Evolutionary conservation across 2,797 vertebrate genomes (phyloP), one percentile per base, ranked within the genome.

Genomic region (Heteromormyrus szaboi): DNA sequence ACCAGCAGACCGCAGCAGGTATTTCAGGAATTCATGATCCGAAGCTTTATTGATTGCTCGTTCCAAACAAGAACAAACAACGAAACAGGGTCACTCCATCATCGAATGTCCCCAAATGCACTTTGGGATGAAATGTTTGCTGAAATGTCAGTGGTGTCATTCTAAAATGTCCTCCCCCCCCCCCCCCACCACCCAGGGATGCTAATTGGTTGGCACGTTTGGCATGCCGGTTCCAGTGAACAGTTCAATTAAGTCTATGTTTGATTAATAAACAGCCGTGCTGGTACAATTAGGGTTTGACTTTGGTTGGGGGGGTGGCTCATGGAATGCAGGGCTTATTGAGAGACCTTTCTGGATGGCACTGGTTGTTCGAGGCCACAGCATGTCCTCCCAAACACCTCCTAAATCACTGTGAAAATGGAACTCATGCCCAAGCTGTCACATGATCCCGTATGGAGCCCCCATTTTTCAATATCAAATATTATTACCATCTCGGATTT

Each of bases 141-240:
- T n/a, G 51, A 87, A 48, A 79, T 56, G 51, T 48, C 68, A 53
- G 5, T 14, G 6, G 72, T 68, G 85, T 65, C 85, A 48, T 72
- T 87, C n/a, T 19, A 7, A 81, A 81, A 89, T 59, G 89, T 8
- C 76, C 37, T 1, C 53, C 17, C 14, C 62, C 72, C 65, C 14
- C 68, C 17, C 72, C 65, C 14, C 68, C 17, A 6, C 59, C 41
- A 48, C 86, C 50, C 65, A 46, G 7, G 12, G 85, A 29, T 65
- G 12, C 68, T 87, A 81, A 89, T 87, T 87, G 85, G 89, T 87
- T 62, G 85, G 89, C 86, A 79, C 68, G 8, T 11, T 25, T 87
- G 56, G 3, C 9, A 50, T n/a, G 29, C 29, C 3, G 29, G 85
- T 44, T 89, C 51, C 85, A 87, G 51, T 59, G 85, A 89, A 87